Evolutionary conservation across 1,140 invertebrate genomes (phyloP).

Genomic region (Drosophila triauraria): DNA sequence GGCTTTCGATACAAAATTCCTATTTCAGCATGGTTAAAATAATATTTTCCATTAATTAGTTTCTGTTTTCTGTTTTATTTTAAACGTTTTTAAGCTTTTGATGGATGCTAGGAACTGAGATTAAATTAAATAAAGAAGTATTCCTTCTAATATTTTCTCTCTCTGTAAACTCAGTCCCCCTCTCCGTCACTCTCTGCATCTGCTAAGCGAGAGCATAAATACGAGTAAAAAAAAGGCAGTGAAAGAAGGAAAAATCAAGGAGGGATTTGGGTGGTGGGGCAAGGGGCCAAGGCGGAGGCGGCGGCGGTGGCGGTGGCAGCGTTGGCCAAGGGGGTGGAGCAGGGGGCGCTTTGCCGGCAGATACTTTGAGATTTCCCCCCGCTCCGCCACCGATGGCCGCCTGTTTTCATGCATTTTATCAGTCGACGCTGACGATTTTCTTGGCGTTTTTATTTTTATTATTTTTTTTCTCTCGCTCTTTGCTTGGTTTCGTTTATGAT

Average conservation of each 20-base stretch:
- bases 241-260: constrained; percentile 76
- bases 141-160: not conserved
- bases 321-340: constrained; percentile 7
- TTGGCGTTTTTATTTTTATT: constrained; percentile 64
- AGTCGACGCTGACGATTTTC: constrained; percentile 74
- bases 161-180: constrained; percentile 6
- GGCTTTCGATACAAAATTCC: no score
- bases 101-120: no score
- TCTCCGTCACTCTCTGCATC: constrained; percentile 21
- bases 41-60: not conserved
- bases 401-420: constrained; percentile 76
- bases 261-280: constrained; percentile 43
- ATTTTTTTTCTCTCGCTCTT: constrained; percentile 47
- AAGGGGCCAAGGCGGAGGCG: constrained; percentile 10
- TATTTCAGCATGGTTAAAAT: not conserved
- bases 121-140: no score
- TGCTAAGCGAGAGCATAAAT: constrained; percentile 62
- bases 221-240: constrained; percentile 62
- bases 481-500: constrained; percentile 47
- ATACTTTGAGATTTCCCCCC: constrained; percentile 72
- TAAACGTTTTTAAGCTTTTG: no score
- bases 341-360: constrained; percentile 56
- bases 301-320: not conserved
- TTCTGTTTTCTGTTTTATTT: no score
- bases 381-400: not conserved